These are phyloP conservation scores for Glandiceps talaboti DNA, from an alignment of 53 echinoderm and acorn worm species.

Conservation along the genomic window DNA sequence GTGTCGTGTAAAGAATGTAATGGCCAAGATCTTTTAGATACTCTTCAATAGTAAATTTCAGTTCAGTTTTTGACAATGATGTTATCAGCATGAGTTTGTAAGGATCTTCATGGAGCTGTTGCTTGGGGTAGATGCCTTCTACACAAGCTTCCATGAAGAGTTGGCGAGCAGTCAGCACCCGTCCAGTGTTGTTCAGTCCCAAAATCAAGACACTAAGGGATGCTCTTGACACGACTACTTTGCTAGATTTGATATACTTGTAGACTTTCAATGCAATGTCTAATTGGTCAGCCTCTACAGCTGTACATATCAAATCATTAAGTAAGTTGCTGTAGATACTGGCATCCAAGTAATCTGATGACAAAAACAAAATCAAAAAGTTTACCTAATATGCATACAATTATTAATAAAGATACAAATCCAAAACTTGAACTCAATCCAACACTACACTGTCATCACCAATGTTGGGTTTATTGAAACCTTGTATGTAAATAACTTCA, in stretches of 20 bases:
- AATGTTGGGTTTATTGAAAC: no score
- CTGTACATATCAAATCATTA: background rate
- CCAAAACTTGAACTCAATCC: no score
- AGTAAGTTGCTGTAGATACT: background rate
- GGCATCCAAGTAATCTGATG: background rate
- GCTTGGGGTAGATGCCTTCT: background rate
- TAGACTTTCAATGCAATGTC: background rate
- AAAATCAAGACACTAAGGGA: background rate
- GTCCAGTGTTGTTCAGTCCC: background rate
- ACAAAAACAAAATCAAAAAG: no score
- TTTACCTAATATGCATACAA: no score
- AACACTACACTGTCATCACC: no score
- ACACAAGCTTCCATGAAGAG: background rate
- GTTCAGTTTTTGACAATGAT: background rate
- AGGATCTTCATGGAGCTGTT: background rate
- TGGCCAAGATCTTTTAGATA: background rate
- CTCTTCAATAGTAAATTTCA: background rate
- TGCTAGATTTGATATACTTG: background rate
- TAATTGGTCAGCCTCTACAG: background rate
- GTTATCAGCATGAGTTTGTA: background rate
- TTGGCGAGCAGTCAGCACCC: background rate
- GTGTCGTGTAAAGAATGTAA: background rate
- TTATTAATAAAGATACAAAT: no score
- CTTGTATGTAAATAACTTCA: no score
- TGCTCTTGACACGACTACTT: background rate